Evolutionary conservation across 2,797 vertebrate species (phyloP).

Genomic region (Cuculus canorus): DNA sequence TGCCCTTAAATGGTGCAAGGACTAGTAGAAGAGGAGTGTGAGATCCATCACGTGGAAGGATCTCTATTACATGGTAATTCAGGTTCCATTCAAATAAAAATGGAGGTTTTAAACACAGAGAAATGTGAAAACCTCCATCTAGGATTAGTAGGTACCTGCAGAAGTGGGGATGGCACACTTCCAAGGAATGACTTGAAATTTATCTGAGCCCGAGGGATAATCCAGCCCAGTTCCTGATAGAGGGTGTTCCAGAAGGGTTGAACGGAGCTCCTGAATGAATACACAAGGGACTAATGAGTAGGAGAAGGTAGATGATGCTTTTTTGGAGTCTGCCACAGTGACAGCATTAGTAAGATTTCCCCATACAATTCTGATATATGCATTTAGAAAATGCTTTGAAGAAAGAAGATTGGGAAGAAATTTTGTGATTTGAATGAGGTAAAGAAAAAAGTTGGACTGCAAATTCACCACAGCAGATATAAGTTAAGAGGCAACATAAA

Average conservation of each 20-base stretch:
- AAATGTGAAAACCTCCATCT: not conserved
- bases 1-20: not conserved
- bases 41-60: not conserved
- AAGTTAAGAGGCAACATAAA: not conserved
- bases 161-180: not conserved
- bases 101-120: not conserved
- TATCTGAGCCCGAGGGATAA: not conserved
- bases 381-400: not conserved
- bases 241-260: not conserved
- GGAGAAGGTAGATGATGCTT: not conserved
- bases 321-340: not conserved
- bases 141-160: not conserved
- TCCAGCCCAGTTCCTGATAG: fast-evolving
- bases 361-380: not conserved
- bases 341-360: not conserved
- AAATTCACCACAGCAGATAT: not conserved
- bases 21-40: not conserved
- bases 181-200: not conserved
- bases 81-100: not conserved
- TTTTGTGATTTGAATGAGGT: not conserved
- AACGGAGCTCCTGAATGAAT: not conserved
- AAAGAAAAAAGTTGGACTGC: not conserved
- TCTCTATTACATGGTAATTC: not conserved
- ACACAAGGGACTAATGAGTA: not conserved
- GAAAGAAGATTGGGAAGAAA: not conserved